Base-by-base conservation (phyloP, 2,113 vertebrate species). In the Grus americana region DNA sequence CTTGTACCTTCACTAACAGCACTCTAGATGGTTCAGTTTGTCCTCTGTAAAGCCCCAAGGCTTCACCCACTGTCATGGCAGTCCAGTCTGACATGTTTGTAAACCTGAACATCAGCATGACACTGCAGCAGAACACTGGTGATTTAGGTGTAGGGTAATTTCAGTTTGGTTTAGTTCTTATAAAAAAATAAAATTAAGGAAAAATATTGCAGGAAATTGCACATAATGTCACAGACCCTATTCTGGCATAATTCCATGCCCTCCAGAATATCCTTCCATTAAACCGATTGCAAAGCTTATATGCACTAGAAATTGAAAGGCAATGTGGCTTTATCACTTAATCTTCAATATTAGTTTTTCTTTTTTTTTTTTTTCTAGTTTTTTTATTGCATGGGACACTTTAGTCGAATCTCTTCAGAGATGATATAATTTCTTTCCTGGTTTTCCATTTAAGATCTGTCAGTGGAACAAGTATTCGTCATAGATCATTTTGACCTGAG, bases 181-280 rank as follows among this genome's bases (percentile, higher is more conserved):
- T 61, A 42, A 62, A 62, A 62, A 95, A 75, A 88, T 21, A 55
- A 86, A 94, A 79, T 13, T 16, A 84, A 75, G 36, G 19, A 46
- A 72, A 87, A 65, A 34, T 58, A 68, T 42, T 83, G 19, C 55
- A 58, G 36, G 29, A 71, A 80, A 86, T 80, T 76, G 86, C 79
- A 79, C 24, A 30, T 83, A 36, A 68, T 80, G 23, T 76, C 74
- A 90, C 88, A 93, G 81, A 79, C 78, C 36, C 72, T 66, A 24
- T 79, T 91, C 80, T 95, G 84, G 71, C 78, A 68, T 42, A 92
- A 88, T 86, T 91, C 86, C 91, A 92, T 65, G 87, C 27, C 75
- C 58, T 96, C 65, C 82, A 92, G 87, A 93, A 90, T 70, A 97
- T 84, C 89, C 81, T 91, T 94, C 90, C 81, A 94, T 96, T 96